Base-by-base conservation (phyloP, 1,140 invertebrate species). In the Drosophila miranda region DNA sequence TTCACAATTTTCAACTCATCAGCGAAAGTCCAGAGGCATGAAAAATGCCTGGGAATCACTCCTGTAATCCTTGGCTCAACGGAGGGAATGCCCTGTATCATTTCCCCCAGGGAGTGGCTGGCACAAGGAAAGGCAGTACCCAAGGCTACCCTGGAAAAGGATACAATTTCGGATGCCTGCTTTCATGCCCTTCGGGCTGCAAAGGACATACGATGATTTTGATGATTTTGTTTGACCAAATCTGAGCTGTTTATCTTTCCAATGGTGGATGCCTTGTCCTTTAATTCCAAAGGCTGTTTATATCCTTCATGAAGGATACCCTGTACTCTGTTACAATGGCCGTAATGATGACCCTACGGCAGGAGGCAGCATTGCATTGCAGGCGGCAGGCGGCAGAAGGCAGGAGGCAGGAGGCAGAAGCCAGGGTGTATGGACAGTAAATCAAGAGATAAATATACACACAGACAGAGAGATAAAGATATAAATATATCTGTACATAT, bases 371-470 rank as follows among this genome's bases (percentile, higher is more conserved):
- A 38, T 38, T 14, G 23, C 26, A 52, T 43, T 28, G 30, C n/a
- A 16, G 3, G 51, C 9, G 34, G 23, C 23, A 23, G 21, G 21
- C 2, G 4, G 21, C n/a, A n/a, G n/a, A n/a, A 23, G 21, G 21
- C 23, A 45, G 50, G 26, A 7, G 6, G 30, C 30, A 30, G 30
- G 0, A 9, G 30, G 30, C 30, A 34, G 30, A 0, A 2, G 2
- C 3, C 30, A 11, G 34, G 34, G 34, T 38, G 34, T 3, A 38
- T 63, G 68, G 63, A 72, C 76, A 78, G 80, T 86, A 86, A 86
- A 84, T 84, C 80, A 86, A 86, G 81, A 84, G 81, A 84, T 86
- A 86, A 80, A 84, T 55, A 76, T 72, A 51, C 64, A 61, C 21
- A 21, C 45, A 57, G 23, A 6, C 23, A 34, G 41, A 28, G 23